Conservation (phyloP, 2,797 vertebrate genomes). For the Myotis pilosus region DNA sequence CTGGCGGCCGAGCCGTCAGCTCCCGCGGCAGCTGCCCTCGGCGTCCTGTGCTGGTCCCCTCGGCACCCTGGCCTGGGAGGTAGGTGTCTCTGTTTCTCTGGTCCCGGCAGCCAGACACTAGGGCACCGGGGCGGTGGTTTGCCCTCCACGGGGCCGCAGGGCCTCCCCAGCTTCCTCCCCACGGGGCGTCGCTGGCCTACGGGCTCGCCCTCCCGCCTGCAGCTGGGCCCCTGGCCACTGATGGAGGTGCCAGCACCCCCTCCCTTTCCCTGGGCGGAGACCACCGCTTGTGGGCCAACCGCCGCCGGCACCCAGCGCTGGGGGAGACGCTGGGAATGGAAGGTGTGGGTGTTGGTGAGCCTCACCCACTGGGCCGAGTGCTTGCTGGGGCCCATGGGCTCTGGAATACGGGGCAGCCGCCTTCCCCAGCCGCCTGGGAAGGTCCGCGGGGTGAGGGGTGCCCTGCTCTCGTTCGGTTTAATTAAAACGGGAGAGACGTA, state of each 20-base stretch:
- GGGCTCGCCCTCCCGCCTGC: background rate
- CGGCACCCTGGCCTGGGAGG: background rate
- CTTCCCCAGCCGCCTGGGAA: background rate
- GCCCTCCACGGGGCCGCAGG: background rate
- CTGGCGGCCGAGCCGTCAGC: too few species aligned
- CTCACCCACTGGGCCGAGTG: background rate
- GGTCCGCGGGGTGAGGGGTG: background rate
- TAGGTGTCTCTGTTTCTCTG: background rate
- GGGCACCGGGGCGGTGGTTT: background rate
- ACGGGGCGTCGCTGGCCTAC: fast-evolving
- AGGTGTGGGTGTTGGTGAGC: background rate
- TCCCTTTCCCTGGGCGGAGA: background rate
- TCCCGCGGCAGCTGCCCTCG: too few species aligned
- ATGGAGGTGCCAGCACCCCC: background rate
- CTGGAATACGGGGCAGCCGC: fast-evolving
- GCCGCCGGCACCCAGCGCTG: fast-evolving
- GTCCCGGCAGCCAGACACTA: fast-evolving
- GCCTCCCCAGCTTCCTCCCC: background rate
- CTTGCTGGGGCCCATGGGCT: background rate
- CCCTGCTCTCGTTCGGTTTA: background rate
- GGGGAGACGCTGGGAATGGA: background rate
- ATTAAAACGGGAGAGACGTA: background rate
- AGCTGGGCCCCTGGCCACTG: background rate
- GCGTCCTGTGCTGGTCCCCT: background rate
- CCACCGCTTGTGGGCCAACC: background rate